Conservation (phyloP, 1,140 invertebrate genomes). For the Drosophila melanica region DNA sequence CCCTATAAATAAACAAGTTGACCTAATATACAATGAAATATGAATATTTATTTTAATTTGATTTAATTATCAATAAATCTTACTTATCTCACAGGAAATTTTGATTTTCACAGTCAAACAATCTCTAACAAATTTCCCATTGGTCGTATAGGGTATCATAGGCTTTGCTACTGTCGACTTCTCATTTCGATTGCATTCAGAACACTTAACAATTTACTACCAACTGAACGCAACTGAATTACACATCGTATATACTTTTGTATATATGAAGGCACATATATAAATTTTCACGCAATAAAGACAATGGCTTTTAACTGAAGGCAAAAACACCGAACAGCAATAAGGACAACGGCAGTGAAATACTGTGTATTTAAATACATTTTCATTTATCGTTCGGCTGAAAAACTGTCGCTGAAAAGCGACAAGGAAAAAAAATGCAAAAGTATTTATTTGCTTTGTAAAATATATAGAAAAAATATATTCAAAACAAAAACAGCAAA, state of each 20-base stretch:
- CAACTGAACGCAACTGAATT: slow-evolving; percentile 50
- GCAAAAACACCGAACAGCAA: slow-evolving; percentile 30
- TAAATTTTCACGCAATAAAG: slow-evolving; percentile 77
- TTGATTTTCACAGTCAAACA: not conserved
- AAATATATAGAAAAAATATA: slow-evolving; percentile 1
- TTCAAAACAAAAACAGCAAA: not conserved
- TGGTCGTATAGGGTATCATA: slow-evolving; percentile 22
- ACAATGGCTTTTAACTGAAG: slow-evolving; percentile 40
- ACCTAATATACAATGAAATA: too few species aligned
- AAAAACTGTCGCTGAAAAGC: slow-evolving; percentile 19
- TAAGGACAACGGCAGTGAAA: slow-evolving; percentile 44
- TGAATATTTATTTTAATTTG: not conserved
- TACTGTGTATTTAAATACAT: slow-evolving; percentile 53
- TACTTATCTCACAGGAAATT: too few species aligned
- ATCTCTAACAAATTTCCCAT: not conserved
- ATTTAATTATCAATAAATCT: too few species aligned
- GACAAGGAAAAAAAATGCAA: slow-evolving; percentile 7
- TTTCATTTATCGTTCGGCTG: slow-evolving; percentile 32
- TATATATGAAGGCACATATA: slow-evolving; percentile 27
- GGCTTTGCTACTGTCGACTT: slow-evolving; percentile 40
- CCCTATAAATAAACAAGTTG: not conserved
- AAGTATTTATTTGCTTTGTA: not conserved
- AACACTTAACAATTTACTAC: slow-evolving; percentile 73
- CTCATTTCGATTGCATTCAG: slow-evolving; percentile 73
- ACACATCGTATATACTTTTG: slow-evolving; percentile 24